These are phyloP conservation scores for Eulithis testata DNA, from an alignment of 2,888 invertebrate species.

Conservation along the genomic window DNA sequence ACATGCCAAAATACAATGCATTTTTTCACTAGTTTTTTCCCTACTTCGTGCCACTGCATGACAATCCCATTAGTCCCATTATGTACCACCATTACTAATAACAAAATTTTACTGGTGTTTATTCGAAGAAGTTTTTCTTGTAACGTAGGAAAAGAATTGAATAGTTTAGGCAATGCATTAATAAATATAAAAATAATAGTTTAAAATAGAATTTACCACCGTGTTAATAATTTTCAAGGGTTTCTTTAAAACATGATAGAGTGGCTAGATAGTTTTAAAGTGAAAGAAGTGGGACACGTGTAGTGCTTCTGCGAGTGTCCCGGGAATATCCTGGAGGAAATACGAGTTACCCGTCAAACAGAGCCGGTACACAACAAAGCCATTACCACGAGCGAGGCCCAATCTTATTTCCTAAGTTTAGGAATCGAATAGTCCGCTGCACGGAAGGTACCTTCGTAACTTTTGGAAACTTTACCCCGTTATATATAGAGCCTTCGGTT, in stretches of 20 bases:
- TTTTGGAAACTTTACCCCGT: conserved; percentile 21
- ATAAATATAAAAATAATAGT: background rate
- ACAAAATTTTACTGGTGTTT: too few species aligned
- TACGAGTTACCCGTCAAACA: conserved; percentile 65
- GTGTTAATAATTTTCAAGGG: conserved; percentile 10
- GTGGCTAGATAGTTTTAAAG: conserved; percentile 44
- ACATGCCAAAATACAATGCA: too few species aligned
- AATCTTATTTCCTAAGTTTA: conserved; percentile 70
- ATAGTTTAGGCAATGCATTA: too few species aligned
- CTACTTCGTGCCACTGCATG: too few species aligned
- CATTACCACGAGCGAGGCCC: conserved; percentile 66
- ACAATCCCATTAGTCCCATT: too few species aligned
- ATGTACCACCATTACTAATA: too few species aligned
- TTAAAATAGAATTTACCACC: too few species aligned
- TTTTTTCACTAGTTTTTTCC: too few species aligned
- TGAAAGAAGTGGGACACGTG: conserved; percentile 54
- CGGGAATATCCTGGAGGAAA: conserved; percentile 64
- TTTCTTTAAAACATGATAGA: conserved; percentile 26
- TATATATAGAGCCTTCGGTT: conserved; percentile 11
- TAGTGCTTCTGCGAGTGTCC: conserved; percentile 58
- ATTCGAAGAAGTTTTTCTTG: too few species aligned
- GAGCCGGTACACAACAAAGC: conserved; percentile 74
- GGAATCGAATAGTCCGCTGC: conserved; percentile 59
- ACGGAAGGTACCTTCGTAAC: conserved; percentile 39
- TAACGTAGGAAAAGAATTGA: too few species aligned